Conservation (phyloP, 2,797 vertebrate genomes). For the Acipenser transmontanus region DNA sequence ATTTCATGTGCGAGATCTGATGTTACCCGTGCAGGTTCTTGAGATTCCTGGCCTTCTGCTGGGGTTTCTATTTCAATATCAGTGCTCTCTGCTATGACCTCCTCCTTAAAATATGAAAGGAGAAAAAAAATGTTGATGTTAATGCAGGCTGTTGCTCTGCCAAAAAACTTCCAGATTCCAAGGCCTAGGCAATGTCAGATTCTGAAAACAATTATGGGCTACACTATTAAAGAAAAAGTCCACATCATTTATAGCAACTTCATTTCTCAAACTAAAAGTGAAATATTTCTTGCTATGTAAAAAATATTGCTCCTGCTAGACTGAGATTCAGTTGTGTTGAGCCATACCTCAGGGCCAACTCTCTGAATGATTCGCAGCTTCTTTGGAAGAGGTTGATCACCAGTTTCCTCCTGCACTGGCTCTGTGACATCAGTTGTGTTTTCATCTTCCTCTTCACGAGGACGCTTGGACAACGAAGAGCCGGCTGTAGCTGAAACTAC, state of each 20-base stretch:
- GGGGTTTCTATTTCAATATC: conserved; percentile 80
- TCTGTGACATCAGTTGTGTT: conserved; percentile 68
- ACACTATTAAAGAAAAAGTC: too few species aligned
- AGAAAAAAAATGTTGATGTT: too few species aligned
- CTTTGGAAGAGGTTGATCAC: conserved; percentile 79
- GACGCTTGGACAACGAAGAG: conserved; percentile 79
- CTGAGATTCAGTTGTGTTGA: neutral
- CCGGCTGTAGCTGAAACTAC: conserved; percentile 86
- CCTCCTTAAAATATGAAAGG: conserved; percentile 63
- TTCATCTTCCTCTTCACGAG: conserved; percentile 86
- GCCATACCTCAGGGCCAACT: conserved; percentile 78
- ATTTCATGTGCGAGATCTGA: neutral
- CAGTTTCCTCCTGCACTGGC: conserved; percentile 69
- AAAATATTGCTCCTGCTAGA: too few species aligned
- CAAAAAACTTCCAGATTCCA: too few species aligned
- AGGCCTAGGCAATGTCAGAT: too few species aligned
- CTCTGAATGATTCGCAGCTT: conserved; percentile 81
- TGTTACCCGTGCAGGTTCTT: conserved; percentile 77
- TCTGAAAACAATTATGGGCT: too few species aligned
- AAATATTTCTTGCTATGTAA: too few species aligned
- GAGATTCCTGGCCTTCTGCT: conserved; percentile 74
- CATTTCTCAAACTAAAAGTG: too few species aligned
- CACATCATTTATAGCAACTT: too few species aligned
- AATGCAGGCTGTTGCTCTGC: too few species aligned
- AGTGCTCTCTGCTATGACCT: conserved; percentile 74